A percentile compares a stretch with the other conserved stretches of the same genome.
These are phyloP conservation scores for Bettongia penicillata DNA, from an alignment of 2,113 vertebrate genomes.

Conservation along the genomic window DNA sequence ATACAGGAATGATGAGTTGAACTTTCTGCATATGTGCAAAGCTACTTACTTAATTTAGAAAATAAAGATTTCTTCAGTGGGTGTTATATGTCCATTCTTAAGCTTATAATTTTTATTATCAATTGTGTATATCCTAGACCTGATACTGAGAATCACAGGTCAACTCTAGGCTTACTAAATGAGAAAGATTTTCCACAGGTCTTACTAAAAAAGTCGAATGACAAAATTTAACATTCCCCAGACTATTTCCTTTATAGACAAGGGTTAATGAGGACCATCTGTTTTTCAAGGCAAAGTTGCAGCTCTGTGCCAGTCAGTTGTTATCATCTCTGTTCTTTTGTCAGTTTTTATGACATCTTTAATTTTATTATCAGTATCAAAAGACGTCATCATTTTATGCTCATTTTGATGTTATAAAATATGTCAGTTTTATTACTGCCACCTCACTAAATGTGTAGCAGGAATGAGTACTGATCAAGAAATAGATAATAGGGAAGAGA, in stretches of 20 bases:
- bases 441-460: conserved; percentile 32
- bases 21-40: not conserved
- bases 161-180: not conserved
- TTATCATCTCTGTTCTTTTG: conserved; percentile 31
- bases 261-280: conserved; percentile 67
- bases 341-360: conserved; percentile 47
- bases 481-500: conserved; percentile 6
- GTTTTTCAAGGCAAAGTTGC: conserved; percentile 30
- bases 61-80: not conserved
- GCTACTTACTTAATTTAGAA: not conserved
- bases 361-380: conserved; percentile 25
- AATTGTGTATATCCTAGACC: not conserved
- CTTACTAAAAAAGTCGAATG: not conserved
- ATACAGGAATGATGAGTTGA: not conserved
- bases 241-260: conserved; percentile 27
- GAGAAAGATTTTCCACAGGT: conserved; percentile 16
- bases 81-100: not conserved
- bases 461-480: not conserved
- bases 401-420: conserved; percentile 61
- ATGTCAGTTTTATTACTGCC: not conserved
- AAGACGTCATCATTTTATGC: conserved; percentile 41
- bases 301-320: conserved; percentile 54
- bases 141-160: not conserved
- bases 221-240: not conserved
- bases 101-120: not conserved